Evolutionary conservation across 2,113 vertebrate genomes (phyloP).

Genomic region (Porphyrio hochstetteri): DNA sequence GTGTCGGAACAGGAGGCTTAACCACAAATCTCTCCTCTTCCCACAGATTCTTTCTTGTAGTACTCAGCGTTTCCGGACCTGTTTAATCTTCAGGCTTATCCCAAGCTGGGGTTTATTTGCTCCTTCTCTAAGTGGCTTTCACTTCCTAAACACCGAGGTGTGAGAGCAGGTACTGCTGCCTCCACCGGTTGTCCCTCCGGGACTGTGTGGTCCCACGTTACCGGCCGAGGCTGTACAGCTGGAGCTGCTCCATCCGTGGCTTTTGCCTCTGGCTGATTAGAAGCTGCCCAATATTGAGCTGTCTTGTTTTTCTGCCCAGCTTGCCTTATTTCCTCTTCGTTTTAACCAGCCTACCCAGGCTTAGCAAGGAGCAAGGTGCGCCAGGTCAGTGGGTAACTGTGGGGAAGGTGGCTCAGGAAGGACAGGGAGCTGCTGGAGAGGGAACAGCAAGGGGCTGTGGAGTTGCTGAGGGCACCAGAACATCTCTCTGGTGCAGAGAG

Average conservation of each 20-base stretch:
- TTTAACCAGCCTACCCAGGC: not conserved
- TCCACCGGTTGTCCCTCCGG: accelerated
- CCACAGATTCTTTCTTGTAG: conserved; percentile 1
- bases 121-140: not conserved
- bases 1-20: not conserved
- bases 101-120: not conserved
- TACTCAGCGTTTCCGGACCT: not conserved
- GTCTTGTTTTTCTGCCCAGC: not conserved
- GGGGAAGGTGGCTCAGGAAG: not conserved
- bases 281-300: not conserved
- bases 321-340: not conserved
- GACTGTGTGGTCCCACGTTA: not conserved
- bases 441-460: too few species aligned
- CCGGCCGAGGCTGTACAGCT: not conserved
- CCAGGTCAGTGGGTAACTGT: not conserved
- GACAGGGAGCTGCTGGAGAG: too few species aligned
- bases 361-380: not conserved
- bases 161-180: not conserved
- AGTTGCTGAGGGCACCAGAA: too few species aligned
- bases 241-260: not conserved
- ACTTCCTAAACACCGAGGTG: not conserved
- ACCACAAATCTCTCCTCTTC: conserved; percentile 16
- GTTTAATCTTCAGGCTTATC: not conserved
- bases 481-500: too few species aligned
- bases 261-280: not conserved